phyloP scores from a whole-genome alignment of 2,113 vertebrate species.

The Meleagris gallopavo region DNA sequence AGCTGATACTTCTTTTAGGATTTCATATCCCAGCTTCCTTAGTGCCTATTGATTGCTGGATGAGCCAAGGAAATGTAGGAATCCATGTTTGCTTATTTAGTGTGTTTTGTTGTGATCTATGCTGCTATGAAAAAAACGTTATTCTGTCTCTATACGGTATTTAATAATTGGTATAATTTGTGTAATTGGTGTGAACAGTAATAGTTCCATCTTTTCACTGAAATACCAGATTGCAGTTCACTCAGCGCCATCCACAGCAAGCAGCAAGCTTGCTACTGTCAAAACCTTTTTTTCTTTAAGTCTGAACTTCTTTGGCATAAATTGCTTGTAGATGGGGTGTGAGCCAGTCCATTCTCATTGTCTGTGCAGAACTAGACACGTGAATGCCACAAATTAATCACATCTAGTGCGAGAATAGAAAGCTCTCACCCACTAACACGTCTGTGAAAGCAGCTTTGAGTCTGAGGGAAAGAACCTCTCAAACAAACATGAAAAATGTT shows the following conservation, averaged over 20 bases:
- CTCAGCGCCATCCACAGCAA: constrained; percentile 9
- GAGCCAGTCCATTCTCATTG: constrained; percentile 88
- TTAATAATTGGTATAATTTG: too few relatives aligned
- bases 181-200: constrained; percentile 3
- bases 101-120: not conserved
- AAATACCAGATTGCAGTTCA: constrained; percentile 12
- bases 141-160: not conserved
- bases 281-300: constrained; percentile 61
- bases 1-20: not conserved
- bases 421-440: constrained; percentile 78
- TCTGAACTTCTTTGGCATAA: constrained; percentile 80
- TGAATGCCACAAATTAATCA: constrained; percentile 95
- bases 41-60: constrained; percentile 13
- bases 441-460: constrained; percentile 79
- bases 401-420: constrained; percentile 85
- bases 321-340: constrained; percentile 87
- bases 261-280: constrained; percentile 48
- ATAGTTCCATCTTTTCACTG: not conserved
- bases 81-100: not conserved
- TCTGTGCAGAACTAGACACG: constrained; percentile 78
- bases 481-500: constrained; percentile 86
- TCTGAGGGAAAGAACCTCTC: constrained; percentile 79
- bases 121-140: not conserved
- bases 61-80: constrained; percentile 38
- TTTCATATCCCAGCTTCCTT: not conserved